Evolutionary conservation across 1,140 invertebrate species (phyloP), one percentile per base, ranked within the genome.

Genomic region (Calycopis cecrops): DNA sequence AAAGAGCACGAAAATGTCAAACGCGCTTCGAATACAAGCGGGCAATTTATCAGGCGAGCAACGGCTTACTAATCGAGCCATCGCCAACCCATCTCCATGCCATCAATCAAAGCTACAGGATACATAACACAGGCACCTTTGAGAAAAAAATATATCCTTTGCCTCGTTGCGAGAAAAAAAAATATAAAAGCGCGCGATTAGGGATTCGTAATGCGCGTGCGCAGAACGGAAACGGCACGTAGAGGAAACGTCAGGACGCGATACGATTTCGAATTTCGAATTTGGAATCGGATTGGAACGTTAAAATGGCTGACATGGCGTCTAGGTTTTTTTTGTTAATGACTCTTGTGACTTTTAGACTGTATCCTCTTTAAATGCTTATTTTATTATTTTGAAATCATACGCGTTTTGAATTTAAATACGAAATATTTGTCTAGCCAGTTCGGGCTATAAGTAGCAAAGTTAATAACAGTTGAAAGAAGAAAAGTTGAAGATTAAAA

Each of bases 201-300:
- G 62, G 60, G 76, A 85, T 85, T 76, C 82, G 73, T 67, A 34
- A 63, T 69, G 78, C 79, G 79, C 74, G 59, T 73, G 70, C 74
- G 68, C 67, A 65, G 68, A 68, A 68, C 79, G 82, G 82, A 85
- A 82, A 80, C 78, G 64, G 79, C 82, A 85, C 82, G 82, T 85
- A 85, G 79, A 81, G 82, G 82, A 85, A 85, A 83, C 82, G 82
- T 79, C 76, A 83, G 79, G 72, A 85, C 81, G 81, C 79, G 79
- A 70, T 81, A 79, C 81, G 81, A 81, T 85, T 85, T 85, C 78
- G 79, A 85, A 85, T 82, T 77, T 80, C 64, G 73, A 80, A 79
- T 76, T 80, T 73, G 71, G 77, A 75, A 67, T 76, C 71, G 71
- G 78, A 76, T 69, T 77, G 63, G 71, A 68, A 71, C 69, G 71